Evolutionary conservation across 2,888 invertebrate genomes (phyloP).

Genomic region (Epicampocera succincta): DNA sequence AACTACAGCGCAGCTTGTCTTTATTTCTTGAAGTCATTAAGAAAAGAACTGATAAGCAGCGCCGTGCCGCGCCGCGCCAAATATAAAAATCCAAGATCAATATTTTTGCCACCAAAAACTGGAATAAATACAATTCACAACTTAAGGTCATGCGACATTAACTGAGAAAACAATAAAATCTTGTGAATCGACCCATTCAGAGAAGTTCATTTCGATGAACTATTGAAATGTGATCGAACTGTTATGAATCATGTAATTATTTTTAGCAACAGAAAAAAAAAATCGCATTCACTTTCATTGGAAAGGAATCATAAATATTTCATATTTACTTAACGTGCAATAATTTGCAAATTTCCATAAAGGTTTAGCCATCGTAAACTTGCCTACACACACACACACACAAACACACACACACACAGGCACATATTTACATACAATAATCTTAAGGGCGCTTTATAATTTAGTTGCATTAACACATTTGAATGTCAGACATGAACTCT

Average conservation of each 20-base stretch:
- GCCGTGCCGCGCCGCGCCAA: neutral
- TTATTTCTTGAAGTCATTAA: neutral
- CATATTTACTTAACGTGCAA: neutral
- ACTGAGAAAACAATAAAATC: conserved; percentile 24
- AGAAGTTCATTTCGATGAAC: conserved; percentile 16
- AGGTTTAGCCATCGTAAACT: too few species aligned
- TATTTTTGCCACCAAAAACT: conserved; percentile 27
- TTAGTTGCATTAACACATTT: conserved; percentile 51
- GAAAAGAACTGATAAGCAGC: conserved; percentile 32
- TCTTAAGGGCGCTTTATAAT: conserved; percentile 34
- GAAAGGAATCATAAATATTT: conserved; percentile 1
- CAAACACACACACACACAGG: too few species aligned
- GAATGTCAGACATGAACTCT: conserved; percentile 35
- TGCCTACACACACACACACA: too few species aligned
- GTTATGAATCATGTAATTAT: conserved; percentile 68
- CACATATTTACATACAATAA: too few species aligned
- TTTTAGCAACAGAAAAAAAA: conserved; percentile 25
- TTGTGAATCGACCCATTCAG: neutral
- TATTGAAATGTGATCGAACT: conserved; percentile 62
- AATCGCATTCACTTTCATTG: conserved; percentile 31
- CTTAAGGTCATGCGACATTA: conserved; percentile 56
- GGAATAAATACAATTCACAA: neutral
- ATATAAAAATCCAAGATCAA: conserved; percentile 21
- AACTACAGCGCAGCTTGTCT: conserved; percentile 48
- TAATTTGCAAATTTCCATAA: neutral